These are phyloP conservation scores for Cerastis leucographa DNA, from an alignment of 2,888 invertebrate species.

Conservation along the genomic window DNA sequence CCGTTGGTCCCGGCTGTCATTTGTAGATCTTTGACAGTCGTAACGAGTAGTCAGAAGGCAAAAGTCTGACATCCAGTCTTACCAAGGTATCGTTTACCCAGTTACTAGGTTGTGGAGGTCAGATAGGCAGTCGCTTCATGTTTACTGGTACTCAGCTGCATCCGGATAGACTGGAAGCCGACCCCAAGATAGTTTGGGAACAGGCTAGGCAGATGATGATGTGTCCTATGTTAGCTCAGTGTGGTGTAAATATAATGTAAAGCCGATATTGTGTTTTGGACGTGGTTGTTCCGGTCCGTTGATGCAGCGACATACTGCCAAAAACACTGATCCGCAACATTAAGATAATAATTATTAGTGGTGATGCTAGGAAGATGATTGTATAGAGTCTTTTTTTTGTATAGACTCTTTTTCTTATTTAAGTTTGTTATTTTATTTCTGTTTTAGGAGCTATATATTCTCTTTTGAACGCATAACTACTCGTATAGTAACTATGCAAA, in stretches of 20 bases:
- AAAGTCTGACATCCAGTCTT: too few species aligned
- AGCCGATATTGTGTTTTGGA: constrained; percentile 56
- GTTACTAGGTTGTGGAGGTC: too few species aligned
- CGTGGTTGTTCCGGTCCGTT: constrained; percentile 44
- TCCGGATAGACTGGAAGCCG: too few species aligned
- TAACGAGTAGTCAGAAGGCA: too few species aligned
- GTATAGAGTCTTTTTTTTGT: too few species aligned
- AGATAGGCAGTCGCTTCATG: too few species aligned
- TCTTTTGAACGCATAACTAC: background rate
- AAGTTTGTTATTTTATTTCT: background rate
- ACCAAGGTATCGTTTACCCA: too few species aligned
- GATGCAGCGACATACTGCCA: constrained; percentile 38
- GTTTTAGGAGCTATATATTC: background rate
- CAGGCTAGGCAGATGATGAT: constrained; percentile 38
- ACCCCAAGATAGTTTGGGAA: too few species aligned
- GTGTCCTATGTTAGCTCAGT: constrained; percentile 61
- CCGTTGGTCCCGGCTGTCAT: too few species aligned
- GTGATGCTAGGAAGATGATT: background rate
- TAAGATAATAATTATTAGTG: constrained; percentile 29
- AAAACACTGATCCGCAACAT: constrained; percentile 26
- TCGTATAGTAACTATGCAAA: background rate
- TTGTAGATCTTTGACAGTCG: too few species aligned
- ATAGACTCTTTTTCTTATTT: too few species aligned
- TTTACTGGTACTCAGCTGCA: too few species aligned
- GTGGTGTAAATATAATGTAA: constrained; percentile 55